A percentile compares a stretch with the other conserved stretches of the same genome.
Evolutionary conservation across 1,140 invertebrate species (phyloP).

Genomic region (Plectrocnemia conspersa): DNA sequence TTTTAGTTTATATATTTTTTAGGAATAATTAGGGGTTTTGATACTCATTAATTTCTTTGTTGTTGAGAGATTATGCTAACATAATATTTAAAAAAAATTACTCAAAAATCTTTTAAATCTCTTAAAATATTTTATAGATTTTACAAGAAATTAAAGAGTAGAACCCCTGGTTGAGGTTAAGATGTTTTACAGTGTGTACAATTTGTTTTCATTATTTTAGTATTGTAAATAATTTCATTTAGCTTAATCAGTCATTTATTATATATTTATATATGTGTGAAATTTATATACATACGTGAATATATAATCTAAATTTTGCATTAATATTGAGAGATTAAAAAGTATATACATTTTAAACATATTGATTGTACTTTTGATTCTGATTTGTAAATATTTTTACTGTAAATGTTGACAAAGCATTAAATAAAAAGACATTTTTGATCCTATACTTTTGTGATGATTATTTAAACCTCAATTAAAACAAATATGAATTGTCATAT

Average conservation of each 20-base stretch:
- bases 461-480: not conserved
- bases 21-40: too few species aligned
- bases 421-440: constrained; percentile 12
- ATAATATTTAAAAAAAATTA: too few species aligned
- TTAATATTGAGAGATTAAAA: constrained; percentile 13
- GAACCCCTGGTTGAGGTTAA: too few species aligned
- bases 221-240: constrained; percentile 3
- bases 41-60: too few species aligned
- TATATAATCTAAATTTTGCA: constrained; percentile 7
- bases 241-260: constrained; percentile 2
- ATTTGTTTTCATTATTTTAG: constrained; percentile 9
- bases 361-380: constrained; percentile 7
- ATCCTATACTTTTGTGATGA: not conserved
- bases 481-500: too few species aligned
- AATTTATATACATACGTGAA: not conserved
- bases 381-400: constrained; percentile 14
- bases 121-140: too few species aligned
- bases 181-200: not conserved
- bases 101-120: too few species aligned
- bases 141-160: too few species aligned
- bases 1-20: too few species aligned
- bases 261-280: not conserved
- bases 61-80: too few species aligned
- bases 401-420: constrained; percentile 4
- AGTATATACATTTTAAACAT: too few species aligned